A percentile compares a stretch with the other conserved stretches of the same genome.
phyloP scores from a whole-genome alignment of 37 sponge, comb jelly and placozoan species.

The Ianthella basta region DNA sequence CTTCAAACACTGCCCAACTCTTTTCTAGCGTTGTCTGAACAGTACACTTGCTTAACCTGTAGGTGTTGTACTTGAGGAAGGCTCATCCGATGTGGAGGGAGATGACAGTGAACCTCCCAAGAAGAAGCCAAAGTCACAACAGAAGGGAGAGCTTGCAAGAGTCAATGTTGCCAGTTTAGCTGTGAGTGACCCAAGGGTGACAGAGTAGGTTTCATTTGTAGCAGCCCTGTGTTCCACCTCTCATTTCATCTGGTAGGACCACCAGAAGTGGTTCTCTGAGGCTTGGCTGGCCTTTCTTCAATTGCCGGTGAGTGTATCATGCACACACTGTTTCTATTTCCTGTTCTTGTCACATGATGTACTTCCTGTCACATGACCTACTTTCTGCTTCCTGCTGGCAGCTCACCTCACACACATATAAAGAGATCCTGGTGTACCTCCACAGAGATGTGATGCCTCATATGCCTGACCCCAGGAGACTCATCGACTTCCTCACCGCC shows the following conservation, averaged over 20 bases:
- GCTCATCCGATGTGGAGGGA: not conserved
- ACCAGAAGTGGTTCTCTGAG: conserved; percentile 62
- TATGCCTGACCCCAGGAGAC: conserved; percentile 86
- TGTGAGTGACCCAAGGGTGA: too few species aligned
- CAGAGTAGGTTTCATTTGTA: too few species aligned
- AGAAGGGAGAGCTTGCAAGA: conserved; percentile 1
- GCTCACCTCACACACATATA: conserved; percentile 38
- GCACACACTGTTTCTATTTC: not conserved
- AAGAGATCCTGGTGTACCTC: conserved; percentile 64
- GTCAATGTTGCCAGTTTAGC: not conserved
- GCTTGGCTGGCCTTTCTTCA: conserved; percentile 86
- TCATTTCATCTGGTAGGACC: conserved; percentile 42
- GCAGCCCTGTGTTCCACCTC: too few species aligned
- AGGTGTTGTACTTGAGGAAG: too few species aligned
- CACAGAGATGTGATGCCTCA: conserved; percentile 90
- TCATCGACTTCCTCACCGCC: conserved; percentile 91
- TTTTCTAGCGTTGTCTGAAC: too few species aligned
- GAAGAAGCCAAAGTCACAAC: conserved; percentile 19
- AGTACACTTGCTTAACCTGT: too few species aligned
- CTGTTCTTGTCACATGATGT: not conserved
- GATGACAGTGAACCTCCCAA: conserved; percentile 14
- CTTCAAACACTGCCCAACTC: too few species aligned
- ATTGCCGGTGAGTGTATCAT: conserved; percentile 64
- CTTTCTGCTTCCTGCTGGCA: not conserved
- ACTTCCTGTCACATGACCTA: not conserved